Evolutionary conservation across 1,140 invertebrate species (phyloP).

Genomic region (Pseudoatta argentina): DNA sequence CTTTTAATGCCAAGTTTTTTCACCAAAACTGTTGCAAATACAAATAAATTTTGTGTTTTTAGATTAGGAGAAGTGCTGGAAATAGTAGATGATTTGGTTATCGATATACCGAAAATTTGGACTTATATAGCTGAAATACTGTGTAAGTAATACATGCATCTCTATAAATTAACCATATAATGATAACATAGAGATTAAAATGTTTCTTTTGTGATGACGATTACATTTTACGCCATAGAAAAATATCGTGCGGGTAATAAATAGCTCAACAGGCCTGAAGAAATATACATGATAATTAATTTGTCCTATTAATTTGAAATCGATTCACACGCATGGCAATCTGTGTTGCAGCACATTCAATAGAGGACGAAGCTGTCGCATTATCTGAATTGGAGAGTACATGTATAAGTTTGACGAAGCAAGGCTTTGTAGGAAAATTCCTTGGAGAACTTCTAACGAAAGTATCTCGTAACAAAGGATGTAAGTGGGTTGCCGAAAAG

Average conservation of each 20-base stretch:
- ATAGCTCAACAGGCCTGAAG: conserved; percentile 85
- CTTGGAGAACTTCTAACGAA: conserved; percentile 86
- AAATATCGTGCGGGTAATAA: conserved; percentile 78
- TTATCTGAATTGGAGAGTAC: conserved; percentile 85
- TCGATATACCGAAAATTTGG: conserved; percentile 93
- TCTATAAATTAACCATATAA: background rate
- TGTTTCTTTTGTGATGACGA: conserved; percentile 77
- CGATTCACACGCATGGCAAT: conserved; percentile 24
- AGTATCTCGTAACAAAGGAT: conserved; percentile 87
- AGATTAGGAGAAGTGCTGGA: conserved; percentile 87
- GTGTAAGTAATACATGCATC: conserved; percentile 83
- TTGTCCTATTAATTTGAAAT: background rate
- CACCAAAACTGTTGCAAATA: conserved; percentile 48
- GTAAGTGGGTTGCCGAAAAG: conserved; percentile 87
- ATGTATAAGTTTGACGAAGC: conserved; percentile 78
- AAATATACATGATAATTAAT: conserved; percentile 34
- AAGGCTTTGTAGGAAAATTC: conserved; percentile 85
- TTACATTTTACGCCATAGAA: conserved; percentile 75
- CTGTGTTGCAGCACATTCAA: conserved; percentile 84
- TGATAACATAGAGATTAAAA: conserved; percentile 12
- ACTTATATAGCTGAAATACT: conserved; percentile 90
- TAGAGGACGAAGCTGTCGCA: conserved; percentile 84
- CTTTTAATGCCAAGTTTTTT: background rate
- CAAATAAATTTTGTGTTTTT: conserved; percentile 53
- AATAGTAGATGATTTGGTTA: conserved; percentile 88